Evolutionary conservation across 2,888 invertebrate genomes (phyloP).

Genomic region (Diogma glabrata): DNA sequence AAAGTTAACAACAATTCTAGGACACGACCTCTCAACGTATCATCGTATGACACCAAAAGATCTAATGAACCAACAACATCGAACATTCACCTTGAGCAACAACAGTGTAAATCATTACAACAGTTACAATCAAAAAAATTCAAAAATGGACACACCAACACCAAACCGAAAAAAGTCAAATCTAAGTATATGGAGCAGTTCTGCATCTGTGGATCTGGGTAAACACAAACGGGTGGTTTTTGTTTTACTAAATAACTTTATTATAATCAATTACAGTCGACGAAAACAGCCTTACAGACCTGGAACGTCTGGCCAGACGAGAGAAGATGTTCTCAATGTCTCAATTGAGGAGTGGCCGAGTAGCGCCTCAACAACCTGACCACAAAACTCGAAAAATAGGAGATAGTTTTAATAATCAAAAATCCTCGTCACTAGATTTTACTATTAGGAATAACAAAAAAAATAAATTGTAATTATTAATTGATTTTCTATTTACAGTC

Average conservation of each 20-base stretch:
- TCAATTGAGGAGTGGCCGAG: constrained; percentile 37
- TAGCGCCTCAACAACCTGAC: constrained; percentile 15
- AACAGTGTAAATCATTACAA: constrained; percentile 26
- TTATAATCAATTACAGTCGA: constrained; percentile 27
- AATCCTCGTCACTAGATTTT: constrained; percentile 1
- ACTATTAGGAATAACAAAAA: constrained; percentile 4
- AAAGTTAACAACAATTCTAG: constrained; percentile 38
- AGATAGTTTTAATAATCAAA: not conserved
- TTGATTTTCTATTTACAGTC: no score
- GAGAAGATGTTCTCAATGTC: constrained; percentile 39
- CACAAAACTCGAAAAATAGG: constrained; percentile 6
- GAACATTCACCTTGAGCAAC: not conserved
- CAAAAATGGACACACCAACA: constrained; percentile 39
- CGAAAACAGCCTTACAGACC: constrained; percentile 43
- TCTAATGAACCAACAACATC: constrained; percentile 33
- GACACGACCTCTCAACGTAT: constrained; percentile 40
- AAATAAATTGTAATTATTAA: constrained; percentile 15
- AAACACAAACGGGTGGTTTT: constrained; percentile 5
- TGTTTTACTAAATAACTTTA: not conserved
- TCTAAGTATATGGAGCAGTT: constrained; percentile 54
- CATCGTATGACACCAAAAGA: constrained; percentile 38
- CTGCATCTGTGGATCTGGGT: constrained; percentile 53
- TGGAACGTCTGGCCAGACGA: constrained; percentile 50
- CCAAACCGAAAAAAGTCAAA: constrained; percentile 36
- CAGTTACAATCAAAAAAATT: constrained; percentile 39